Evolutionary conservation across 2,797 vertebrate genomes (phyloP), one percentile per base, ranked within the genome.

Genomic region (Vireo griseus): DNA sequence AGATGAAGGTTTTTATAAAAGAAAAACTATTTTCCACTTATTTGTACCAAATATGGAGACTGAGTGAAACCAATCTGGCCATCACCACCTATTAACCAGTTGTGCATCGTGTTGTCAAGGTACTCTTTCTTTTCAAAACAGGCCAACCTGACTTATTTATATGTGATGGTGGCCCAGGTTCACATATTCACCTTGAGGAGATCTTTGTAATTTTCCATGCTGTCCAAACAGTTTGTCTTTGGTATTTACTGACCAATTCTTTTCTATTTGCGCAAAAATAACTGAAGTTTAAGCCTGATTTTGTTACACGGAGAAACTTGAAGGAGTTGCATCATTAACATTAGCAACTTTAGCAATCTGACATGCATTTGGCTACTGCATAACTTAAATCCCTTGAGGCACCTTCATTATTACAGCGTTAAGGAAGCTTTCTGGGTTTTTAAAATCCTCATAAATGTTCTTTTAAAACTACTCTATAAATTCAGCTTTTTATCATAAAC

Each of bases 331-430:
- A 82, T 95, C 90, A 69, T 65, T 92, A 94, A 81, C 42, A 24
- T 73, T 39, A 72, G 77, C 54, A 91, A 51, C 84, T 87, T 90
- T 76, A 91, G 54, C 59, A 73, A 37, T 95, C 94, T 95, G 90
- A 95, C 87, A 87, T 92, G 92, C 87, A 91, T 94, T 94, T 91
- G 80, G 71, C 79, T 95, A 79, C 85, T 76, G 85, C 82, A 66
- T 79, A 69, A 76, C 65, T 95, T 73, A 76, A 78, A 85, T 87
- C 90, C 82, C 90, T 82, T 78, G 87, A 54, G 90, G 47, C 59
- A 69, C 65, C 85, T 85, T 85, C 67, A 79, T 85, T 95, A 85
- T 37, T 58, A 54, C 8, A 2, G 59, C 50, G 55, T 91, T 82
- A 90, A 73, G 78, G 87, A 94, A 76, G 71, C 63, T 66, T 94